phyloP scores from a whole-genome alignment of 1,140 invertebrate species.

The Propsilocerus akamusi region DNA sequence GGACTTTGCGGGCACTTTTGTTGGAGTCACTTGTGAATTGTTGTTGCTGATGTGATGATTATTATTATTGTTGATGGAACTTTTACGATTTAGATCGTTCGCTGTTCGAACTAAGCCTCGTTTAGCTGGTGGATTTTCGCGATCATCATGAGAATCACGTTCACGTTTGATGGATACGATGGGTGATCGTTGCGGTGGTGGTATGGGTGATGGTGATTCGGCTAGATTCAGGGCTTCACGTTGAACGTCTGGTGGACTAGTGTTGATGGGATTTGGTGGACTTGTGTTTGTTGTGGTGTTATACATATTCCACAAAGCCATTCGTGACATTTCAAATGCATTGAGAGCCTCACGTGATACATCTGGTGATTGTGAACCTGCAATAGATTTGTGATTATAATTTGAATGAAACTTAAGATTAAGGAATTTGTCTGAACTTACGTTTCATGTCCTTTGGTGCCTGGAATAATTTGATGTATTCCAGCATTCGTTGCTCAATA shows the following conservation, averaged over 20 bases:
- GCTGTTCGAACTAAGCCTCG: slow-evolving; percentile 17
- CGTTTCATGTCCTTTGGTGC: slow-evolving; percentile 27
- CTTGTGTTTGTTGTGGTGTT: slow-evolving; percentile 42
- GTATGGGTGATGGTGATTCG: slow-evolving; percentile 27
- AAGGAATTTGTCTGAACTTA: slow-evolving; percentile 6
- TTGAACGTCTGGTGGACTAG: slow-evolving; percentile 7
- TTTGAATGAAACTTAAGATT: not conserved
- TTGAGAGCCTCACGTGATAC: slow-evolving; percentile 36
- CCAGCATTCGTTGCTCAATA: slow-evolving; percentile 53
- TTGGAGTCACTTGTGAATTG: not conserved
- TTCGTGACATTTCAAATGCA: slow-evolving; percentile 49
- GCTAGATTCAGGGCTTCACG: slow-evolving; percentile 39
- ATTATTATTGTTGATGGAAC: not conserved
- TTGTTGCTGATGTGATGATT: not conserved
- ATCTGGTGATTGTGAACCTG: slow-evolving; percentile 33
- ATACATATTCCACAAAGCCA: slow-evolving; percentile 67
- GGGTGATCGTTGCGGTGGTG: not conserved
- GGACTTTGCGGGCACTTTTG: too few relatives aligned
- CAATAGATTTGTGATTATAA: not conserved
- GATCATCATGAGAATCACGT: not conserved
- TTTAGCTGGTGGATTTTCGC: slow-evolving; percentile 31
- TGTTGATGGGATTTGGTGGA: slow-evolving; percentile 15
- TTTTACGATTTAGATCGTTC: not conserved
- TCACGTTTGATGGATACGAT: slow-evolving; percentile 38
- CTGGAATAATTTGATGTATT: slow-evolving; percentile 52